phyloP scores from a whole-genome alignment of 2,113 vertebrate species.

The Amphiprion ocellaris region DNA sequence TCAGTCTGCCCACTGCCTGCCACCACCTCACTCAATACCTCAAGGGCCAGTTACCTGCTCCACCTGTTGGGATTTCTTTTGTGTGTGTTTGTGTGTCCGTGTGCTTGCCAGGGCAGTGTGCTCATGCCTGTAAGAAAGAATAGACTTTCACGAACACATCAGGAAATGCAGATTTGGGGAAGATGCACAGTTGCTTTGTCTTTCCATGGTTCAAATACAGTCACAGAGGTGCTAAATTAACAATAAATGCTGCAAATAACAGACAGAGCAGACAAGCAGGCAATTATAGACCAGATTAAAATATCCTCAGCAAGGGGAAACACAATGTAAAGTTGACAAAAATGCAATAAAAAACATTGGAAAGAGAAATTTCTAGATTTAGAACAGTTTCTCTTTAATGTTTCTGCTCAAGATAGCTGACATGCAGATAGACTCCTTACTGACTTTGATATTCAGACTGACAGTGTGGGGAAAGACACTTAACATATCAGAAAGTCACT shows the following conservation, averaged over 20 bases:
- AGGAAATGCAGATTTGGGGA: not conserved
- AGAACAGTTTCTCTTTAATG: too few species aligned
- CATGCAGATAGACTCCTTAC: not conserved
- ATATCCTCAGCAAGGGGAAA: not conserved
- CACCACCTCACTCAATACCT: conserved; percentile 17
- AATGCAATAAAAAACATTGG: too few species aligned
- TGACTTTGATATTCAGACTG: too few species aligned
- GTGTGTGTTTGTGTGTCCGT: not conserved
- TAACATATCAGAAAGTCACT: not conserved
- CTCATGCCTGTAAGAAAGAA: not conserved
- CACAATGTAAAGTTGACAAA: too few species aligned
- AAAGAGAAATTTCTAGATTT: too few species aligned
- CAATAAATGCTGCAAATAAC: not conserved
- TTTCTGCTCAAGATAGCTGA: not conserved
- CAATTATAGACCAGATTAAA: not conserved
- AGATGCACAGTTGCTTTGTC: not conserved
- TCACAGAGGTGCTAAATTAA: not conserved
- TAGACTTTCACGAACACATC: not conserved
- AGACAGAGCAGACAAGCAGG: not conserved
- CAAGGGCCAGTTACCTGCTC: conserved; percentile 40
- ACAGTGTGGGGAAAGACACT: too few species aligned
- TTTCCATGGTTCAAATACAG: too few species aligned
- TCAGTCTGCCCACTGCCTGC: not conserved
- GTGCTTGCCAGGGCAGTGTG: conserved; percentile 1
- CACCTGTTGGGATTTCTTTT: conserved; percentile 50